Evolutionary conservation across 2,888 invertebrate species (phyloP), one percentile per base, ranked within the genome.

Genomic region (Orgyia antiqua): DNA sequence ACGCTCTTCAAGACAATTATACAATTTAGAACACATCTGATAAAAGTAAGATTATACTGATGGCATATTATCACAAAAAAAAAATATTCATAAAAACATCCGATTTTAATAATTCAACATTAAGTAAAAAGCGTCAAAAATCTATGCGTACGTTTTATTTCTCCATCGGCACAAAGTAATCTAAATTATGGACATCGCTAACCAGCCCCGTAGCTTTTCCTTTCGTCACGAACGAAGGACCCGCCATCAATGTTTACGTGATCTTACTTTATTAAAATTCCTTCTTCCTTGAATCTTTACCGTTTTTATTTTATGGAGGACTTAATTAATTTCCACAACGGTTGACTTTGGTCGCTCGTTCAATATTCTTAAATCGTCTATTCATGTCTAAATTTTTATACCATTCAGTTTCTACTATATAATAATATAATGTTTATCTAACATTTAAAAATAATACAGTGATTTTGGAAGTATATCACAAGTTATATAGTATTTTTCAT

Each of bases 191-290:
- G 20, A 33, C 29, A 33, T 26, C 31, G 31, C 31, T 19, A 39
- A 15, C 21, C 12, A 31, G 13, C 7, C 21, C 15, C 20, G 18
- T 27, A 23, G 21, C 7, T 18, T 34, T 25, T 37, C 27, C 27
- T 36, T 36, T 35, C 27, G 39, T 28, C 19, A 38, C 47, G 33
- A 13, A 28, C 27, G 17, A 18, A 31, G 31, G 36, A 25, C 52
- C 39, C 38, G 46, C 68, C 60, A 65, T 72, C 75, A 70, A 68
- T 76, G 78, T 77, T 76, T 78, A 78, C 79, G 78, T 75, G 79
- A 74, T 69, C 62, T 51, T 58, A 50, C 67, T 73, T 77, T 82
- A 82, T 80, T 80, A 82, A 82, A 82, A 82, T 78, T 75, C 74
- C 61, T 60, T 53, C 64, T 70, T 63, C 57, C 53, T 58, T 63